Conservation (phyloP, 1,140 invertebrate genomes). For the Drosophila novamexicana region DNA sequence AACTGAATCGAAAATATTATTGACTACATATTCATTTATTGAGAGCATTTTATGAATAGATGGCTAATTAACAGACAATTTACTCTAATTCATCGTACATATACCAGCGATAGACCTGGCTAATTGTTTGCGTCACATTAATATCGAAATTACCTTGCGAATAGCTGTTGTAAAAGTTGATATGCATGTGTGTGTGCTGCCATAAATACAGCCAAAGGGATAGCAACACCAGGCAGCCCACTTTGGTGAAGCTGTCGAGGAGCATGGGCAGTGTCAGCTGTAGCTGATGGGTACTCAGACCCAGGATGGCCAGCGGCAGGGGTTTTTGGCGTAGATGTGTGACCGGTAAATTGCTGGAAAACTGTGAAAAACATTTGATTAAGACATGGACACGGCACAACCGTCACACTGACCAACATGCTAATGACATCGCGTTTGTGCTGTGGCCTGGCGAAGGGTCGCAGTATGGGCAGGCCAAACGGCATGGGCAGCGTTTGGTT, state of each 20-base stretch:
- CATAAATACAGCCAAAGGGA: constrained; percentile 18
- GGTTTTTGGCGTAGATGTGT: constrained; percentile 9
- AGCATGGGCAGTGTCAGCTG: constrained; percentile 26
- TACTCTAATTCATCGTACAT: constrained; percentile 58
- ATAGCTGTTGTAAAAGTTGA: constrained; percentile 26
- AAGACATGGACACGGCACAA: not conserved
- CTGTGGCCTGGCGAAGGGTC: not conserved
- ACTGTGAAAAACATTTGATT: constrained; percentile 26
- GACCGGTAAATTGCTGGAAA: constrained; percentile 41
- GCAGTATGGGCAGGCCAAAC: constrained; percentile 50
- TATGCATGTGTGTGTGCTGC: constrained; percentile 13
- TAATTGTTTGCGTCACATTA: constrained; percentile 65
- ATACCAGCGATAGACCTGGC: constrained; percentile 59
- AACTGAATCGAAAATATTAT: constrained; percentile 23
- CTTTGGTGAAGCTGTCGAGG: not conserved
- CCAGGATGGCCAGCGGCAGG: constrained; percentile 17
- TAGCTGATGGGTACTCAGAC: constrained; percentile 2
- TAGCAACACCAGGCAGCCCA: constrained; percentile 23
- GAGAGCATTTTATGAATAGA: constrained; percentile 11
- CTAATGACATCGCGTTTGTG: constrained; percentile 48
- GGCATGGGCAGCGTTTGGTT: constrained; percentile 53
- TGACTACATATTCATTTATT: not conserved
- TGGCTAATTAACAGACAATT: constrained; percentile 42
- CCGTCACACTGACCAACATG: constrained; percentile 45
- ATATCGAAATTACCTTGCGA: constrained; percentile 42